Evolutionary conservation across 1,140 invertebrate genomes (phyloP).

Genomic region (Coenobita brevimanus): DNA sequence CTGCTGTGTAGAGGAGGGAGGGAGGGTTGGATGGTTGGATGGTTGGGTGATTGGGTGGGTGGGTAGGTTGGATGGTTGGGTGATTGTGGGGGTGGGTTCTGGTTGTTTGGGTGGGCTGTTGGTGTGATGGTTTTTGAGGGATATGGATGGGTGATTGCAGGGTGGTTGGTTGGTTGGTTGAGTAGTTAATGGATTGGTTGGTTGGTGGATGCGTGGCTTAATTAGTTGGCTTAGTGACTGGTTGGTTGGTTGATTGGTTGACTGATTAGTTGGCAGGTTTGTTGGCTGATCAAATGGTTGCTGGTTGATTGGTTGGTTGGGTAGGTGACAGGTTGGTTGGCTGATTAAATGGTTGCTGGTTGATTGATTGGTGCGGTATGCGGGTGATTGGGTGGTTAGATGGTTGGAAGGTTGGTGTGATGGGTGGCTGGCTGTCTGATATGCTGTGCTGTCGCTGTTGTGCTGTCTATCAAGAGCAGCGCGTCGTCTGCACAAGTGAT

Average conservation of each 20-base stretch:
- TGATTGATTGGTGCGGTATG: not conserved
- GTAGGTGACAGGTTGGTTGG: not conserved
- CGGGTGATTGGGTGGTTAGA: not conserved
- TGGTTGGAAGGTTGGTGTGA: not conserved
- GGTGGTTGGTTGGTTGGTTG: not conserved
- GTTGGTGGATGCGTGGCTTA: not conserved
- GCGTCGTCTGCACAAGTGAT: slow-evolving; percentile 55
- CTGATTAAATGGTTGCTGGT: not conserved
- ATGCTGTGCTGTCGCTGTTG: slow-evolving; percentile 23
- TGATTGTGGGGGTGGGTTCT: no score
- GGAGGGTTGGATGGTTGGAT: not conserved
- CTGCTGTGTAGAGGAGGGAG: not conserved
- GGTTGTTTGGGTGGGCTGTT: no score
- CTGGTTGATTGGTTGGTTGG: not conserved
- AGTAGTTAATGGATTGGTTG: not conserved
- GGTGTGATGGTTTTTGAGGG: not conserved
- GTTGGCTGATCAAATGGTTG: not conserved
- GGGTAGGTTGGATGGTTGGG: not conserved
- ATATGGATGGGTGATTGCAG: no score
- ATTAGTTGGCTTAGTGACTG: not conserved
- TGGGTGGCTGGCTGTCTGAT: not conserved
- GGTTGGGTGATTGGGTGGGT: not conserved
- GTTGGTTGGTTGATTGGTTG: no score
- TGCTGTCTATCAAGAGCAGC: slow-evolving; percentile 47
- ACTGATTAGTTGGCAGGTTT: not conserved